These are phyloP conservation scores for Adelosebastes latens DNA, from an alignment of 2,797 vertebrate species.

Conservation along the genomic window DNA sequence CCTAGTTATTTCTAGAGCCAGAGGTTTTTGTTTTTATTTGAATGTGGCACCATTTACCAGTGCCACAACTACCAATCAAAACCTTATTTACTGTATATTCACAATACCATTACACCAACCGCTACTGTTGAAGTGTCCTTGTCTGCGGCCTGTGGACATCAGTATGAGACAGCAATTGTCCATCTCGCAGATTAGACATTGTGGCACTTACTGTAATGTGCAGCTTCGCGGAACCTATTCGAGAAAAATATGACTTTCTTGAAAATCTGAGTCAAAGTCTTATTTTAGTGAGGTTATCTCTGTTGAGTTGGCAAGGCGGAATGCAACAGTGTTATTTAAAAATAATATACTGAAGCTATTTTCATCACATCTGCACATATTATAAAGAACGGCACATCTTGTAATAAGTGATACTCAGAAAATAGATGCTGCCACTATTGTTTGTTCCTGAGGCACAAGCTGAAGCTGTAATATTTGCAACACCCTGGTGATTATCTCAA, in stretches of 20 bases:
- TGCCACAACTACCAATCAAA: too few relatives aligned
- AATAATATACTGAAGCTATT: background rate
- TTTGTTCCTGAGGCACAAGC: background rate
- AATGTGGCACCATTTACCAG: background rate
- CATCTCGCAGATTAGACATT: too few relatives aligned
- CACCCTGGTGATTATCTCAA: slow-evolving; percentile 1
- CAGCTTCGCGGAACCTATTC: too few relatives aligned
- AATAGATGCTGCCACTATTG: background rate
- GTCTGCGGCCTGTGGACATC: background rate
- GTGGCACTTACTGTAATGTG: too few relatives aligned
- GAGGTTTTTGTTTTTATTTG: background rate
- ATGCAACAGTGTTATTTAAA: too few relatives aligned
- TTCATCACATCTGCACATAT: background rate
- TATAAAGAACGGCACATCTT: background rate
- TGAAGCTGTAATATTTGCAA: slow-evolving; percentile 1
- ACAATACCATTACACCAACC: background rate
- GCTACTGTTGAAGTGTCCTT: background rate
- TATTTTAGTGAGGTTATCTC: background rate
- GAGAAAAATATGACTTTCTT: background rate
- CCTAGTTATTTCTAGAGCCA: background rate
- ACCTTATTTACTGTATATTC: background rate
- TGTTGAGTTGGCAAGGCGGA: background rate
- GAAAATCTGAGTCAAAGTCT: background rate
- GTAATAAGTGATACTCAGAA: background rate
- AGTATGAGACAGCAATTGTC: background rate